A percentile compares a stretch with the other conserved stretches of the same genome.
phyloP scores from a whole-genome alignment of 1,140 invertebrate species.

The Brachionus manjavacas region DNA sequence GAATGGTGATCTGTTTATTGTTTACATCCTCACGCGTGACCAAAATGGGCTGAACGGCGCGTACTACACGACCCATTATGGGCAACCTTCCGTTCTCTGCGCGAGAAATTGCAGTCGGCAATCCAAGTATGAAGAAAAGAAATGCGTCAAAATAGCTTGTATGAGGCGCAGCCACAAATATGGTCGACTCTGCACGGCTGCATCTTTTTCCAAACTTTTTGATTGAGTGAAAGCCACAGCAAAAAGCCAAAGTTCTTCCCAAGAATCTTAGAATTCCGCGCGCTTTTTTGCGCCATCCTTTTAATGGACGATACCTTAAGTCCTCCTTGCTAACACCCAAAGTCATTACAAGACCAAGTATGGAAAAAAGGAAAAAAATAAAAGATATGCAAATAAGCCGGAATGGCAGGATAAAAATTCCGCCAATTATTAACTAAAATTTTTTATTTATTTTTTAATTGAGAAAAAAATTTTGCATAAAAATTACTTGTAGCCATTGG shows the following conservation, averaged over 20 bases:
- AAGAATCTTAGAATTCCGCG: not conserved
- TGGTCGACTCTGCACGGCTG: conserved; percentile 68
- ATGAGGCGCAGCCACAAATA: conserved; percentile 80
- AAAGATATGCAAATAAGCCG: not conserved
- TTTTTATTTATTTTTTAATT: not conserved
- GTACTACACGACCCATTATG: conserved; percentile 79
- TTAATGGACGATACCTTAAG: not conserved
- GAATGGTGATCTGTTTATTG: conserved; percentile 81
- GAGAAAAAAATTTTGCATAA: not conserved
- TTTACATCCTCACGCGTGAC: conserved; percentile 85
- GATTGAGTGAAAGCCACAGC: conserved; percentile 69
- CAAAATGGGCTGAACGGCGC: conserved; percentile 87
- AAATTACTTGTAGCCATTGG: not conserved
- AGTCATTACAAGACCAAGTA: conserved; percentile 10
- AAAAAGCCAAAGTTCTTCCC: conserved; percentile 14
- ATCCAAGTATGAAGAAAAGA: conserved; percentile 70
- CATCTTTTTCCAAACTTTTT: conserved; percentile 67
- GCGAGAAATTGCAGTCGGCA: conserved; percentile 73
- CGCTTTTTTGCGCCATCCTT: not conserved
- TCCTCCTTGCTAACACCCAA: conserved; percentile 18
- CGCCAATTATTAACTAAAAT: not conserved
- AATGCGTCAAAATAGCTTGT: conserved; percentile 84
- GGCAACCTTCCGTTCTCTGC: conserved; percentile 71
- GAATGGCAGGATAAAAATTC: not conserved
- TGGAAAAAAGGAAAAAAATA: not conserved